Base-by-base conservation (phyloP, 1,140 invertebrate species). In the Chionoecetes opilio region DNA sequence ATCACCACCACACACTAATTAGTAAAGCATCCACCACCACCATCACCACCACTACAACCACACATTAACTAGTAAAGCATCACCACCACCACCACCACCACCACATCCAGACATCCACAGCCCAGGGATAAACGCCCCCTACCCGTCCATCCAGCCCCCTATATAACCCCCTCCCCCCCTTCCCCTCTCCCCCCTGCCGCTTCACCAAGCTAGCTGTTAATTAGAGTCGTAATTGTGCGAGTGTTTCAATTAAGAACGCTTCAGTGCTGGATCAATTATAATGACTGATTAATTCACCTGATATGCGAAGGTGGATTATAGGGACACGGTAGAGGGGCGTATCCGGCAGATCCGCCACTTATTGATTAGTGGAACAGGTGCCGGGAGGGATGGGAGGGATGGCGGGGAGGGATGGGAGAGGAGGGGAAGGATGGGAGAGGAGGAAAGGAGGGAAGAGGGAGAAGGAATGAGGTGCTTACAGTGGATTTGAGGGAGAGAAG, bases 241-340 rank as follows among this genome's bases (percentile, higher is more conserved):
- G 91, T 92, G 91, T 92, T 92, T 92, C 91, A 92, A 92, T 92
- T 92, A 92, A 92, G 91, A 38, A 37, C 63, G 88, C 91, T 92
- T 92, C 91, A 82, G 91, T 92, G 91, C 63, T 82, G 91, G 91
- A 92, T 92, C 91, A 92, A 92, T 92, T 92, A 92, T 92, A 92
- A 92, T 92, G 91, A 92, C 63, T 92, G 91, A 92, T 82, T 92
- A 92, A 92, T 92, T 92, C 91, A 92, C 14, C 91, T 92, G 91
- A 92, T 92, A 92, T 92, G 91, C 91, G 89, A 91, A 29, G 91
- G 91, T 29, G 32, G 82, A 82, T 38, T 92, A 92, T 37, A 85
- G 82, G 21, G 82, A 29, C 34, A 38, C 17, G 35, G 34, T 17
- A 92, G 35, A 84, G 38, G 91, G 91, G 82, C 91, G 41, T 92